Base-by-base conservation (phyloP, 1,140 invertebrate species). In the Ylistrum balloti region DNA sequence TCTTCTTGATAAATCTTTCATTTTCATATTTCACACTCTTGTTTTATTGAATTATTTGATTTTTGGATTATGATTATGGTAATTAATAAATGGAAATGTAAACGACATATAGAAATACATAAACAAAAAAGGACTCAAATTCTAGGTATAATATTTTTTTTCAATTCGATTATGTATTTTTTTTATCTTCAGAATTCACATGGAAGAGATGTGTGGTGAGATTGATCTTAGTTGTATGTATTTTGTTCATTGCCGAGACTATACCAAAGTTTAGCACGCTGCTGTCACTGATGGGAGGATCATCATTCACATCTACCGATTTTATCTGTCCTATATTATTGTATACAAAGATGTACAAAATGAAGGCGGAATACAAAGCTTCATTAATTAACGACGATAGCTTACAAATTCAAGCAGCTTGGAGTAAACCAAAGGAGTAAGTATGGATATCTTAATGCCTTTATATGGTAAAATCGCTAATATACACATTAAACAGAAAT, bases 251-350 rank as follows among this genome's bases (percentile, higher is more conserved):
- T 11, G 98, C 97, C 0, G 98, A 98, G 96, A 97, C 97, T 3
- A 97, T 99, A 0, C 98, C 98, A 0, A 97, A 97, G 91, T 99
- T 99, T 94, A 98, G 98, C 91, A 96, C 98, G 22, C 97, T 99
- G 0, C 98, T 99, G 97, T 97, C 98, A 35, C 96, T 99, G 3
- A 97, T 99, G 9, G 98, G 98, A 20, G 98, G 98, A 0, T 97
- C 99, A 0, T 98, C 98, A 0, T 98, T 98, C 0, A 98, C 98
- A 0, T 95, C 99, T 9, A 97, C 98, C 90, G 97, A 97, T 3
- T 98, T 98, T 91, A 97, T 99, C n/a, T 97, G 99, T 33, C 98
- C 98, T 0, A 98, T 98, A 0, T 91, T 99, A 33, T 97, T 99
- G 91, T 99, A 99, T n/a, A 74, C 28, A n/a, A 74, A 74, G 11